Base-by-base conservation (phyloP, 1,140 invertebrate genomes). In the Chironomus striatipennis region DNA sequence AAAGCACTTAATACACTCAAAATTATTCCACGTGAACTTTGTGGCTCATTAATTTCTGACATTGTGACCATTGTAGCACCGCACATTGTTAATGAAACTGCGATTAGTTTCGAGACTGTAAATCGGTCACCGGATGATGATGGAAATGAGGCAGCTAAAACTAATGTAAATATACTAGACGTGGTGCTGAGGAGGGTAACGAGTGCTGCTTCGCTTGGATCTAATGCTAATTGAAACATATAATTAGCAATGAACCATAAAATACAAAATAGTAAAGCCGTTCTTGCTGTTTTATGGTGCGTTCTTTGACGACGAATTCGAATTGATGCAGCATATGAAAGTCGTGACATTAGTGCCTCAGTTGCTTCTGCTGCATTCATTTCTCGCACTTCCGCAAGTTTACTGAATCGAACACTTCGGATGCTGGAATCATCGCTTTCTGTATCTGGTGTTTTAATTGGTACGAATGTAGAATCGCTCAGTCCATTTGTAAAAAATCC, bases 221-320 rank as follows among this genome's bases (percentile, higher is more conserved):
- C 84, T 75, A 95, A 82, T 34, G 93, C 92, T 77, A 91, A 84
- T 84, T 95, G 93, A 83, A 92, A 93, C 43, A 88, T 88, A 78
- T 92, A 93, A 83, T 92, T 93, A 10, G 89, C 92, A 77, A 90
- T 79, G 83, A 94, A 94, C 91, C 92, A 94, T 90, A 95, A 80
- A 73, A 94, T 80, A 80, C 90, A 93, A 83, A 95, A 95, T 24
- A 90, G 84, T 65, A 91, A 81, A 21, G 91, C 89, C 20, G 93
- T 85, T 79, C 91, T 90, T 24, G 89, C 89, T 18, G 92, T 89
- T 85, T 92, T 88, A 70, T 82, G 79, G 75, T 82, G 80, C 1
- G 80, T 80, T 73, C 81, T 82, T 43, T 82, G 81, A 6, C 80
- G 65, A 20, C 79, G 67, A 57, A 91, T 92, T 76, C 91, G 83